Base-by-base conservation (phyloP, 2,113 vertebrate species). In the Vireo altiloquus region DNA sequence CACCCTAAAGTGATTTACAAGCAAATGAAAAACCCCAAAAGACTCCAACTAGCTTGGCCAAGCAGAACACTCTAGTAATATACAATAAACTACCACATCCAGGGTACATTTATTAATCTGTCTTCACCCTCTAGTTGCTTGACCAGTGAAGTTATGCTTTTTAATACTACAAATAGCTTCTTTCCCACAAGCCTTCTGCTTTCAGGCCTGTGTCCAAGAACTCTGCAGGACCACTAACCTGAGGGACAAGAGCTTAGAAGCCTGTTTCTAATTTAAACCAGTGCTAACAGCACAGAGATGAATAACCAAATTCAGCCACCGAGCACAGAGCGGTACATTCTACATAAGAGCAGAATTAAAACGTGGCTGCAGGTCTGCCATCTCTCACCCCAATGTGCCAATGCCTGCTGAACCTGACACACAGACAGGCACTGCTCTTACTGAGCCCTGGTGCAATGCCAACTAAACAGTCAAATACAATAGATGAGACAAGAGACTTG, bases 91-190 rank as follows among this genome's bases (percentile, higher is more conserved):
- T 84, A 90, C 68, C 71, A 90, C 35, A 74, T 92, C 68, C 82
- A 97, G 40, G 84, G 75, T 47, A 80, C 79, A 90, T 94, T 95
- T 93, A 92, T 92, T 92, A 84, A 94, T 74, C 90, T 95, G 93
- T 95, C 89, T 79, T 92, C 95, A 91, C 84, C 70, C 87, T 79
- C 84, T 30, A 70, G 87, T 82, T 82, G 82, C 71, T 87, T 95
- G 95, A 92, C 84, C 91, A 90, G 87, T 86, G 46, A 87, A 92
- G 46, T 57, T 84, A 91, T 40, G 79, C 27, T 90, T 92, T 93
- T 72, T 64, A 82, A 91, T 77, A 71, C 37, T 86, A 91, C 92
- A 95, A 92, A 94, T 56, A 96, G 82, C 71, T 88, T 93, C 79
- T 94, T 92, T 93, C 90, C 92, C 95, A 90, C 82, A 95, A 86